A percentile compares a stretch with the other conserved stretches of the same genome.
These are phyloP conservation scores for Fringilla coelebs DNA, from an alignment of 2,797 vertebrate species.

Conservation along the genomic window DNA sequence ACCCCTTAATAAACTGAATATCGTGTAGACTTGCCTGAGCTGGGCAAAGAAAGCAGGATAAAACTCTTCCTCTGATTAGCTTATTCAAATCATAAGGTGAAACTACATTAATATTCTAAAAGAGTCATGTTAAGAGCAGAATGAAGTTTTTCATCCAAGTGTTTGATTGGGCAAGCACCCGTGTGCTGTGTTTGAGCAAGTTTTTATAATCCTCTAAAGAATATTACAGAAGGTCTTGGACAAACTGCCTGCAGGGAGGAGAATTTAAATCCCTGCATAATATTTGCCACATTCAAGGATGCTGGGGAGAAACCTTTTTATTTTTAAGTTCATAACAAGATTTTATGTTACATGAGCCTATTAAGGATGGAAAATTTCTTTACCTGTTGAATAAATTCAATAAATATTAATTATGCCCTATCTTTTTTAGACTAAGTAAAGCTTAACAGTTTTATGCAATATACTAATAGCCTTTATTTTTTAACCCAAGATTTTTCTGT, in stretches of 20 bases:
- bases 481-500: background rate
- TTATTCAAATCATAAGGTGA: background rate
- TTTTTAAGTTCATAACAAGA: background rate
- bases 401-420: background rate
- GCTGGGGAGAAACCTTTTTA: background rate
- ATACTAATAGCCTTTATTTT: background rate
- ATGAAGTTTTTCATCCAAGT: background rate
- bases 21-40: background rate
- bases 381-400: background rate
- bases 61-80: background rate
- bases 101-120: background rate
- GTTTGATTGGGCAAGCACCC: background rate
- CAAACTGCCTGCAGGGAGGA: background rate
- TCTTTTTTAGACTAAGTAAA: background rate
- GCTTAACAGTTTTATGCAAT: background rate
- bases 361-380: background rate
- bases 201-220: constrained; percentile 1
- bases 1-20: background rate
- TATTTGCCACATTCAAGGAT: background rate
- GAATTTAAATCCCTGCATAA: background rate
- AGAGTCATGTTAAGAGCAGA: background rate
- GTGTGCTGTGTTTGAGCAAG: background rate
- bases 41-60: background rate
- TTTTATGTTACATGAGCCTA: background rate
- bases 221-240: background rate